Evolutionary conservation across 2,888 invertebrate species (phyloP).

Genomic region (Agrotis clavis): DNA sequence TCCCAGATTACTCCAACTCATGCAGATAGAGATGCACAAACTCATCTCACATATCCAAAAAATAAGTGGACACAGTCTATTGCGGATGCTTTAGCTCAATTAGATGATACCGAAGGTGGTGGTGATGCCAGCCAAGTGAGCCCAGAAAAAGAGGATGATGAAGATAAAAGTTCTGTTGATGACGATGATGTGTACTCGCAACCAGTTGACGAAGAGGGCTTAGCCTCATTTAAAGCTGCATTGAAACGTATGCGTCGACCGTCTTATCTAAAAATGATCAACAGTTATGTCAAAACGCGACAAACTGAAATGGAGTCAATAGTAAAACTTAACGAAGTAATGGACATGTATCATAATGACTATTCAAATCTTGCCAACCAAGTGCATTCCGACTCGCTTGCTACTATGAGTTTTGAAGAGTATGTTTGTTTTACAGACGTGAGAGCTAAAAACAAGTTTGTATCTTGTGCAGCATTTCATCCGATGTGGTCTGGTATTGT

Average conservation of each 20-base stretch:
- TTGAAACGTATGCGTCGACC: constrained; percentile 79
- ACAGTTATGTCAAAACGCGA: constrained; percentile 75
- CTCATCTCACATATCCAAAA: constrained; percentile 92
- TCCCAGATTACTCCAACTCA: constrained; percentile 91
- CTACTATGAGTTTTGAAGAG: constrained; percentile 86
- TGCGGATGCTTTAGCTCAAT: constrained; percentile 79
- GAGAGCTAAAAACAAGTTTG: constrained; percentile 92
- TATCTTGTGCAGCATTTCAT: constrained; percentile 93
- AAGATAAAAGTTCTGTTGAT: constrained; percentile 67
- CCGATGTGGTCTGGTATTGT: constrained; percentile 93
- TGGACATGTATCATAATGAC: constrained; percentile 93
- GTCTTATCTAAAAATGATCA: constrained; percentile 82
- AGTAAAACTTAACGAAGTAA: constrained; percentile 85
- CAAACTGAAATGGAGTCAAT: constrained; percentile 79
- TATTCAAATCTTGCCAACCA: constrained; percentile 88
- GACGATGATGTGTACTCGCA: constrained; percentile 69
- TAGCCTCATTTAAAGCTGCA: constrained; percentile 79
- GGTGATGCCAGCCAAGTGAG: constrained; percentile 74
- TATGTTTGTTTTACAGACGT: constrained; percentile 93
- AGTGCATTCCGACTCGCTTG: constrained; percentile 76
- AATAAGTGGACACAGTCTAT: constrained; percentile 93
- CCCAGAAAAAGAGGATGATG: constrained; percentile 62
- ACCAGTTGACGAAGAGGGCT: constrained; percentile 77
- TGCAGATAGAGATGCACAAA: constrained; percentile 91
- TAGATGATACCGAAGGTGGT: constrained; percentile 75